Conservation (phyloP, 2,113 vertebrate genomes). For the Tiliqua scincoides region DNA sequence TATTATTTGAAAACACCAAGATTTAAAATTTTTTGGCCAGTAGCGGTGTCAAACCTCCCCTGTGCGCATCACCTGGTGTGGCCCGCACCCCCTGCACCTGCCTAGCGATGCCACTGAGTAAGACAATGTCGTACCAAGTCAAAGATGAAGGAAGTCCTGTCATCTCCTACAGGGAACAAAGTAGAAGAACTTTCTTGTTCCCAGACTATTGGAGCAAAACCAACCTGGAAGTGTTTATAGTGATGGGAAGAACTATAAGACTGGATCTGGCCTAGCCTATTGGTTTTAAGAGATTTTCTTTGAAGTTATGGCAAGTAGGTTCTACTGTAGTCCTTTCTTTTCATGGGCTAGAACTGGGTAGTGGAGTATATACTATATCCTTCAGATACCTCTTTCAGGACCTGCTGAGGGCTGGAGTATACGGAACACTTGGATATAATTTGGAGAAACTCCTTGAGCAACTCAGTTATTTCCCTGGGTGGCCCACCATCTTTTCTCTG, state of each 20-base stretch:
- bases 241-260: neutral
- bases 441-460: no score
- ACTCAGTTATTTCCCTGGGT: neutral
- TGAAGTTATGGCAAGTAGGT: neutral
- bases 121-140: neutral
- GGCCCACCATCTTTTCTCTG: neutral
- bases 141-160: neutral
- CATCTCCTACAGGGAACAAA: neutral
- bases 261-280: neutral
- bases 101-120: no score
- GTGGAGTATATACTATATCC: neutral
- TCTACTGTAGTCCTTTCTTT: neutral
- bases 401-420: neutral
- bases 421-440: neutral
- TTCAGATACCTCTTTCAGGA: neutral
- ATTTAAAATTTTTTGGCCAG: no score
- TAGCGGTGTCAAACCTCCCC: no score
- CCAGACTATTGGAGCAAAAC: neutral
- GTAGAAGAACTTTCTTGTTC: neutral
- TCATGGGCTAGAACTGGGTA: no score
- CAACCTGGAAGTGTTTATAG: neutral
- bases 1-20: no score
- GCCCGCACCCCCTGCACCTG: no score
- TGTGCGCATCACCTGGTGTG: no score
- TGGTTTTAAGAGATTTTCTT: neutral